phyloP scores from a whole-genome alignment of 2,113 vertebrate genomes.

The Cochlearius cochlearius region DNA sequence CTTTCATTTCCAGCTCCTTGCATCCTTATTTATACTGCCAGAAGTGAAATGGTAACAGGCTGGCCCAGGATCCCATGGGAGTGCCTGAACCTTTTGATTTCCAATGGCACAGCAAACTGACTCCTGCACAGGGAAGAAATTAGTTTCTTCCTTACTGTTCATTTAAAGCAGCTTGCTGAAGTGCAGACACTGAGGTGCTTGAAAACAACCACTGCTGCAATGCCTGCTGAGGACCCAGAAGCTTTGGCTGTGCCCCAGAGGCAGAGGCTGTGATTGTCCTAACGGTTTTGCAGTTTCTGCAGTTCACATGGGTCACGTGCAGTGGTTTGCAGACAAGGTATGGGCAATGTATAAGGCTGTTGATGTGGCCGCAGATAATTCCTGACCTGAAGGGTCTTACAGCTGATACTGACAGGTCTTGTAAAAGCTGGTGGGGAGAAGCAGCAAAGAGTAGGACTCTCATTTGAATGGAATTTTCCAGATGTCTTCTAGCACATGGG shows the following conservation, averaged over 20 bases:
- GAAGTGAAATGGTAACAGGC: background rate
- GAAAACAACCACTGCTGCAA: background rate
- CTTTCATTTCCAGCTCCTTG: background rate
- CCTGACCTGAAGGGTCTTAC: background rate
- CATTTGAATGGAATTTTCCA: background rate
- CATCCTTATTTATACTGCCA: background rate
- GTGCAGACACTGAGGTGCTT: background rate
- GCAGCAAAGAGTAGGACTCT: background rate
- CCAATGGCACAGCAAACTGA: background rate
- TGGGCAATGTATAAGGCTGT: background rate
- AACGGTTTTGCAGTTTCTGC: background rate
- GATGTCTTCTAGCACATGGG: background rate
- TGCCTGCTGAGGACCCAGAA: background rate
- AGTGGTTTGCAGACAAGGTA: background rate
- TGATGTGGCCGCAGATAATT: background rate
- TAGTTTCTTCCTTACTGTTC: background rate
- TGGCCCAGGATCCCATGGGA: background rate
- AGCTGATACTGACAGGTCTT: background rate
- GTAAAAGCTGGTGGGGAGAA: background rate
- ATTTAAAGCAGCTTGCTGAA: background rate
- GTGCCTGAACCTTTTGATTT: background rate
- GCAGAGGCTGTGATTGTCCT: background rate
- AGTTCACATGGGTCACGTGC: background rate
- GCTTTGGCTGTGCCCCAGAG: background rate
- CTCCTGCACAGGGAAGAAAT: background rate